These are phyloP conservation scores for Bombyx huttoni DNA, from an alignment of 2,888 invertebrate species.

Conservation along the genomic window DNA sequence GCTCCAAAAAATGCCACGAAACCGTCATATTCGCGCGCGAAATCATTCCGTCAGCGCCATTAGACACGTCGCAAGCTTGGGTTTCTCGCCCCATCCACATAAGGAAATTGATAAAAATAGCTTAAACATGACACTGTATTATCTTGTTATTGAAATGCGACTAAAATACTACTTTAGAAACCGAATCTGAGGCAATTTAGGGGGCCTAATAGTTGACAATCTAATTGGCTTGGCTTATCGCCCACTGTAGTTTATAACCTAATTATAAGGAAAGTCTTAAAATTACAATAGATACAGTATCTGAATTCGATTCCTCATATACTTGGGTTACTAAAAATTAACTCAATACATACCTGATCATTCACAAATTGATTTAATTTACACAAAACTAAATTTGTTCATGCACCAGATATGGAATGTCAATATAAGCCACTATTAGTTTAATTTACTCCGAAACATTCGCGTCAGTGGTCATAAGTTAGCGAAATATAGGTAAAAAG, in stretches of 20 bases:
- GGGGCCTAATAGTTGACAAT: constrained; percentile 36
- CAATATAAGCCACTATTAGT: constrained; percentile 27
- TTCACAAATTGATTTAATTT: constrained; percentile 59
- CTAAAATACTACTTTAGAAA: constrained; percentile 21
- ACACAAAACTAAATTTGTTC: constrained; percentile 41
- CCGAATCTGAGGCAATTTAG: constrained; percentile 21
- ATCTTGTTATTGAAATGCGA: constrained; percentile 23
- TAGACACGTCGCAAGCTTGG: constrained; percentile 72
- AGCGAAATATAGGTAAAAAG: constrained; percentile 28
- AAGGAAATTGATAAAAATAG: constrained; percentile 68
- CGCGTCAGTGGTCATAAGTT: constrained; percentile 22
- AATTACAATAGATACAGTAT: constrained; percentile 12
- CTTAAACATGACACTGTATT: constrained; percentile 31
- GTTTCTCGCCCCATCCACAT: constrained; percentile 62
- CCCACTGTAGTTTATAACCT: constrained; percentile 63
- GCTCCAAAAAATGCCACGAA: constrained; percentile 69
- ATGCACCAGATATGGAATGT: constrained; percentile 32
- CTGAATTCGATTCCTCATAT: constrained; percentile 16
- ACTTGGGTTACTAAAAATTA: constrained; percentile 18
- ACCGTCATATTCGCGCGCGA: constrained; percentile 72
- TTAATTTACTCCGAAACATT: constrained; percentile 24
- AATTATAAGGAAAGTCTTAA: constrained; percentile 35
- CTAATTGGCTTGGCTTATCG: constrained; percentile 63
- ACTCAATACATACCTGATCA: constrained; percentile 56
- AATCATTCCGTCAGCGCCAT: constrained; percentile 70